Percentiles rank a stretch among this genome's conserved stretches.
phyloP scores from a whole-genome alignment of 2,113 vertebrate genomes.

The Myiozetetes cayanensis region DNA sequence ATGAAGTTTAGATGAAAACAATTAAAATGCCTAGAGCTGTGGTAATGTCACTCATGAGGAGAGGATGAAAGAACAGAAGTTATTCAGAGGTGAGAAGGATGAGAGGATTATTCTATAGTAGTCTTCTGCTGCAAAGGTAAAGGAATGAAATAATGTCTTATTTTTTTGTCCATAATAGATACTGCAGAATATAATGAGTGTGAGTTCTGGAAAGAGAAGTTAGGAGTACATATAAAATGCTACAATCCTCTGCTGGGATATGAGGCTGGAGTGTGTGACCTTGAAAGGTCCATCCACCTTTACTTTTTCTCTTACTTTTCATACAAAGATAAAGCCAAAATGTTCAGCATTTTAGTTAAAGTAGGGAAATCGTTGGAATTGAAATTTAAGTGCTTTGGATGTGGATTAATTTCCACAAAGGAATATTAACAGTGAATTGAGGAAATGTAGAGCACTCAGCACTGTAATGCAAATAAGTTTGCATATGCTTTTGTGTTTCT shows the following conservation, averaged over 20 bases:
- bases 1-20: not conserved
- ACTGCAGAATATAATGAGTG: not conserved
- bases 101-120: not conserved
- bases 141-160: not conserved
- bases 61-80: not conserved
- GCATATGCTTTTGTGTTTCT: not conserved
- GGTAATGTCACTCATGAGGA: not conserved
- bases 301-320: not conserved
- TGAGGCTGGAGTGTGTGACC: not conserved
- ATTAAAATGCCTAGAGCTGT: not conserved
- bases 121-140: not conserved
- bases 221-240: not conserved
- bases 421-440: not conserved
- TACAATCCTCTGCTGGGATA: not conserved
- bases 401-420: not conserved
- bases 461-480: not conserved
- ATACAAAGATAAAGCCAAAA: not conserved
- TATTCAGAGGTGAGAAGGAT: not conserved
- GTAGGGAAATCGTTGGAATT: not conserved
- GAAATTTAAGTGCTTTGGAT: not conserved
- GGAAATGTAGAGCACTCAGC: not conserved
- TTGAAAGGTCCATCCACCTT: not conserved
- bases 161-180: not conserved
- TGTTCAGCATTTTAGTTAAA: not conserved
- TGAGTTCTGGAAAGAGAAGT: not conserved